Evolutionary conservation across 2,113 vertebrate species (phyloP).

Genomic region (Rhipidura dahli): DNA sequence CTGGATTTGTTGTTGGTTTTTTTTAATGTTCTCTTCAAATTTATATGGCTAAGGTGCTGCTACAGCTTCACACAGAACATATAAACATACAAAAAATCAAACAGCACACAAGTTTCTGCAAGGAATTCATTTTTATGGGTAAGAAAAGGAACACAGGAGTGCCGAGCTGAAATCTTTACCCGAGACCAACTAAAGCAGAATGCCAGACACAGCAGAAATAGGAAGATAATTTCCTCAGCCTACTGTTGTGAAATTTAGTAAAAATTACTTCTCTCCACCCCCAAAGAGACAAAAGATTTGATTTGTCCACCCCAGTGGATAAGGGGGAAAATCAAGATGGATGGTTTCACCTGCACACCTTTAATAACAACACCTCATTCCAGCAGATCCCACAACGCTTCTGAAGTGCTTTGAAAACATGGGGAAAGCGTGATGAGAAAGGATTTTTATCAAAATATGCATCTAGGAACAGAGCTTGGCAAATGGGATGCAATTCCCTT

Average conservation of each 20-base stretch:
- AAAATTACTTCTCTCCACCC: not conserved
- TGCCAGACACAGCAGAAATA: not conserved
- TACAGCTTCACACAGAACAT: not conserved
- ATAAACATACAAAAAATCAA: not conserved
- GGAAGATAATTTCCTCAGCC: slow-evolving; percentile 7
- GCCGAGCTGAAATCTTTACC: not conserved
- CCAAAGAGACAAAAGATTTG: slow-evolving; percentile 20
- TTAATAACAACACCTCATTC: slow-evolving; percentile 2
- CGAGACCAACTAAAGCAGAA: not conserved
- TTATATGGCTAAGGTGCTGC: not conserved
- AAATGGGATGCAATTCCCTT: not conserved
- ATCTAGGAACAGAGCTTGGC: not conserved
- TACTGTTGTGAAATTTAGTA: slow-evolving; percentile 1
- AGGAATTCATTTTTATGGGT: not conserved
- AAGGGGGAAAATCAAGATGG: slow-evolving; percentile 25
- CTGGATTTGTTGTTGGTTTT: not conserved
- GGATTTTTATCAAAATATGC: not conserved
- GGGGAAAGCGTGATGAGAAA: not conserved
- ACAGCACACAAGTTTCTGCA: not conserved
- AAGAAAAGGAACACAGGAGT: not conserved
- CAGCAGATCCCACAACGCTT: slow-evolving; percentile 9
- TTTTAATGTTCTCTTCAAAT: not conserved
- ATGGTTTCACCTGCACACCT: slow-evolving; percentile 33
- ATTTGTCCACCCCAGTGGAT: slow-evolving; percentile 7
- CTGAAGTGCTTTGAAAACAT: not conserved